Base-by-base conservation (phyloP, 2,888 invertebrate species). In the Lasioglossum vierecki region DNA sequence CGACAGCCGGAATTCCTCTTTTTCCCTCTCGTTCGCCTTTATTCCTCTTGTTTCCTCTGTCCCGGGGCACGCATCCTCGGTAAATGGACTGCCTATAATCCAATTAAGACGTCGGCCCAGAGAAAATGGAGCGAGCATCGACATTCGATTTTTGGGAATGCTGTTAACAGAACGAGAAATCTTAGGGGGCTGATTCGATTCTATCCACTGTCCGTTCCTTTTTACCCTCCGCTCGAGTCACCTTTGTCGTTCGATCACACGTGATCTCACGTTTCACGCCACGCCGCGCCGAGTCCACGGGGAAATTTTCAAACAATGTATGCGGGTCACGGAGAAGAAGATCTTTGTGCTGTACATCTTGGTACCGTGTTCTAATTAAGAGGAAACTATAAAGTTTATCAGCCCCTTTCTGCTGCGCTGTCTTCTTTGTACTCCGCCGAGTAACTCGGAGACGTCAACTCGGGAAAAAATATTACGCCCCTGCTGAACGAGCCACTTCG, bases 1-100 rank as follows among this genome's bases (percentile, higher is more conserved):
- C 92, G 91, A 92, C 91, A 89, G 91, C 89, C 86, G 88, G 88
- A 90, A 90, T 90, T 90, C 88, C 77, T 76, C 84, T 84, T 83
- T 88, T 84, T 72, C 39, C 68, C 68, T 68, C 68, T 39, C 68
- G 46, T 78, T 86, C 84, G 79, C 39, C 63, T 76, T 66, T 72
- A 70, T 78, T 70, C 49, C 39, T 72, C 75, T 77, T 70, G 74
- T 75, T 75, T 63, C 79, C 74, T 72, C 26, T 53, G 22, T 60
- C 76, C 76, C 76, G 63, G 11, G 63, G 81, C 82, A 78, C 79
- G 77, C 75, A 68, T 57, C 66, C 26, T 30, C 86, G 78, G 76
- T 80, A 87, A 90, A 90, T 82, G 84, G 68, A 66, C 80, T 82
- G 53, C 78, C 87, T 78, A 85, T 83, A 76, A 89, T 89, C 84